phyloP scores from a whole-genome alignment of 2,797 vertebrate genomes.

The Discoglossus pictus region DNA sequence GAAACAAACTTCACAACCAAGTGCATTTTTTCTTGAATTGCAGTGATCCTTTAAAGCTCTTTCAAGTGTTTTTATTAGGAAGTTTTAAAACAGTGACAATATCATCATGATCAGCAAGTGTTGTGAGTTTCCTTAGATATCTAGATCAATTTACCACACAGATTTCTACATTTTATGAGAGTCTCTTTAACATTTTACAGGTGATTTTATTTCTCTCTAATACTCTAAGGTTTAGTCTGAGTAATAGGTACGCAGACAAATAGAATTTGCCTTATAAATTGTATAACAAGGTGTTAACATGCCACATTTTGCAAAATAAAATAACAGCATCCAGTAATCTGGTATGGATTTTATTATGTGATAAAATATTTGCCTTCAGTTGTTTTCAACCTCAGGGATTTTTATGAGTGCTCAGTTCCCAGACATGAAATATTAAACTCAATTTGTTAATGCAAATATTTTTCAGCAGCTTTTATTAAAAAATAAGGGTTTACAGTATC shows the following conservation, averaged over 20 bases:
- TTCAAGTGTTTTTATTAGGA: too few species aligned
- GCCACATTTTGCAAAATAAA: slow-evolving; percentile 29
- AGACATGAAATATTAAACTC: slow-evolving; percentile 36
- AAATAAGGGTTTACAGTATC: slow-evolving; percentile 1
- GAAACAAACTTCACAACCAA: too few species aligned
- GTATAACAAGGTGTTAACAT: slow-evolving; percentile 25
- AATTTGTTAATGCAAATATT: slow-evolving; percentile 40
- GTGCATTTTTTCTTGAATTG: too few species aligned
- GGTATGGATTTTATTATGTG: slow-evolving; percentile 37
- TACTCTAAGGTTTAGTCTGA: slow-evolving; percentile 18
- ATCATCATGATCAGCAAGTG: too few species aligned
- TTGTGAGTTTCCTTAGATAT: too few species aligned
- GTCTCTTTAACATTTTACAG: neutral
- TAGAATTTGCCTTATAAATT: slow-evolving; percentile 19
- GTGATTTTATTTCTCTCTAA: neutral
- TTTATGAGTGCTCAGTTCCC: slow-evolving; percentile 18
- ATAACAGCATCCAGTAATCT: slow-evolving; percentile 23
- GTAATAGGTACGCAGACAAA: slow-evolving; percentile 24
- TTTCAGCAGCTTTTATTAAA: slow-evolving; percentile 30
- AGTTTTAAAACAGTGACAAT: too few species aligned
- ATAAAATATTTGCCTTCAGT: slow-evolving; percentile 40
- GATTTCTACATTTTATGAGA: too few species aligned
- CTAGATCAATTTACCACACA: too few species aligned
- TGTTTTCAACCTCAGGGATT: slow-evolving; percentile 38
- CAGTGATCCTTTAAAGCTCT: too few species aligned